A percentile compares a stretch with the other conserved stretches of the same genome.
phyloP scores from a whole-genome alignment of 2,888 invertebrate genomes.

The Conomelus anceps region DNA sequence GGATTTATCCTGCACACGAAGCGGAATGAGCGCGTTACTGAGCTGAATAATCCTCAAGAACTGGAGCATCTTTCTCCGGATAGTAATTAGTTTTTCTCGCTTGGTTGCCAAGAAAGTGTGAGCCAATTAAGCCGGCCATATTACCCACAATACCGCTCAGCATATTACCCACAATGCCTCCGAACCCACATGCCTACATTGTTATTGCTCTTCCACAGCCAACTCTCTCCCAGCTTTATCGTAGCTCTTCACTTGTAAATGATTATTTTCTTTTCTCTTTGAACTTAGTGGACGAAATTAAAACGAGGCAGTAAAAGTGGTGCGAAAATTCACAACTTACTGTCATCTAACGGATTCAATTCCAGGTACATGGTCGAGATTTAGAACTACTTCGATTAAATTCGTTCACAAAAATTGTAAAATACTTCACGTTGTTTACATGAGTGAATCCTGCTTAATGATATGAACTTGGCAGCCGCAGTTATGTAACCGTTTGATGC shows the following conservation, averaged over 20 bases:
- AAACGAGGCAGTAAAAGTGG: not conserved
- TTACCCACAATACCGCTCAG: not conserved
- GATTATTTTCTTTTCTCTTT: not conserved
- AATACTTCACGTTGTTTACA: no score
- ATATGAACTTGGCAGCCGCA: no score
- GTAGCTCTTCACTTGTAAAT: not conserved
- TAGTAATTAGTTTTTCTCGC: not conserved
- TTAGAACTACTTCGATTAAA: no score
- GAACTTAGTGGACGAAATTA: not conserved
- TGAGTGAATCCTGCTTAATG: no score
- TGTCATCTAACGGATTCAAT: not conserved
- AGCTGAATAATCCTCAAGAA: not conserved
- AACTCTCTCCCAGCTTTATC: not conserved
- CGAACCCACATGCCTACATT: not conserved
- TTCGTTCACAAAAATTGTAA: no score
- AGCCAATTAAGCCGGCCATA: not conserved
- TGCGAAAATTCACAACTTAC: not conserved
- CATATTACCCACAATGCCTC: not conserved
- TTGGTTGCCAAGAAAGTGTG: conserved; percentile 7
- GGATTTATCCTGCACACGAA: not conserved
- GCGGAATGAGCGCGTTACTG: not conserved
- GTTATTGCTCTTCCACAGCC: not conserved
- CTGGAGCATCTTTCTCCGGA: not conserved
- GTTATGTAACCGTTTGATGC: no score
- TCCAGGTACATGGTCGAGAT: not conserved